phyloP scores from a whole-genome alignment of 2,888 invertebrate genomes.

The Heterodera filipjevi region DNA sequence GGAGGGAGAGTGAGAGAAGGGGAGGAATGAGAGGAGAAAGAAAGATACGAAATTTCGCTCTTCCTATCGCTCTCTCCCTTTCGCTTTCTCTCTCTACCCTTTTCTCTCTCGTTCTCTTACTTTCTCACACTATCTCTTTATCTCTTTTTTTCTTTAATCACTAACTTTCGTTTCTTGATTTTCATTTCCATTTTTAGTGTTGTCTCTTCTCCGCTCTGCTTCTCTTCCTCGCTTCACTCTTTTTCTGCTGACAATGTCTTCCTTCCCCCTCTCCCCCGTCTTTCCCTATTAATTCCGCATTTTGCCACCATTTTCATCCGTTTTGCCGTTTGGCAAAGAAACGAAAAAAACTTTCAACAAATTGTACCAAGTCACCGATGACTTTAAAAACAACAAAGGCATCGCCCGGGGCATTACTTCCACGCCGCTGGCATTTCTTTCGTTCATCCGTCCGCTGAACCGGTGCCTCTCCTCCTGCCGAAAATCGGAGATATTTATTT shows the following conservation, averaged over 20 bases:
- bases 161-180: no score
- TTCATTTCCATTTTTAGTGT: background rate
- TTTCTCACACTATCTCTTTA: no score
- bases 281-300: background rate
- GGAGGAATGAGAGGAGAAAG: background rate
- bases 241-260: no score
- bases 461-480: background rate
- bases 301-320: background rate
- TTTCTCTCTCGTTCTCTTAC: background rate
- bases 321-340: background rate
- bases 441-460: background rate
- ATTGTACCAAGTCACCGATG: background rate
- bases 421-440: no score
- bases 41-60: no score
- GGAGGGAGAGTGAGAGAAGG: background rate
- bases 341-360: background rate
- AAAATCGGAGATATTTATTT: constrained; percentile 1
- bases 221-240: background rate
- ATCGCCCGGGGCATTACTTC: no score
- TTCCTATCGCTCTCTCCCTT: no score
- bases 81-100: no score
- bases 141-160: no score
- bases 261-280: no score
- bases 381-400: background rate
- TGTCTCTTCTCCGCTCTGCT: background rate